Conservation (phyloP, 2,113 vertebrate genomes). For the Coptodon bakossiorum region DNA sequence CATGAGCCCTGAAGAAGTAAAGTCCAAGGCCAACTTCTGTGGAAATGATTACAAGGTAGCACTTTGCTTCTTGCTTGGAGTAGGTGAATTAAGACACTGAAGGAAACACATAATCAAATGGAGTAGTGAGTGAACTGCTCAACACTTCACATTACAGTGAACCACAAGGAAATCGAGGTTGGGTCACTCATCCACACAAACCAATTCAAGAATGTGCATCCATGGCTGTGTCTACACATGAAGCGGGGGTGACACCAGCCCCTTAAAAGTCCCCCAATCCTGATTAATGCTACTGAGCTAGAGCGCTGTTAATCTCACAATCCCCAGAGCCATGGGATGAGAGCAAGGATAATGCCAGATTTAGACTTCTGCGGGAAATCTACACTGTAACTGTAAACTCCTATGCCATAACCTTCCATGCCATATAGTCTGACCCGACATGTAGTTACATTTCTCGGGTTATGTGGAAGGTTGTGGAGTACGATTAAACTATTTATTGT, state of each 20-base stretch:
- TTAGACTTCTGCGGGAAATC: background rate
- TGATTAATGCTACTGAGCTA: background rate
- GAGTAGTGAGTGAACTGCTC: background rate
- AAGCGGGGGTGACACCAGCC: background rate
- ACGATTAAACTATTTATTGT: background rate
- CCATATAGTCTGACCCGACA: background rate
- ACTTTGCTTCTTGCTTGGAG: background rate
- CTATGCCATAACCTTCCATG: background rate
- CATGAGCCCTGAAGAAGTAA: background rate
- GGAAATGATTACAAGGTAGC: background rate
- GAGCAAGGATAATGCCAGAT: background rate
- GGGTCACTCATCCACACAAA: background rate
- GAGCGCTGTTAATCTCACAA: background rate
- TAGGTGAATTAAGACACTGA: background rate
- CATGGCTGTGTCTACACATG: background rate
- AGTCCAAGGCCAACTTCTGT: background rate
- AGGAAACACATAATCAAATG: background rate
- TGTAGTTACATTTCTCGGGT: background rate
- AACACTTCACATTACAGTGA: background rate
- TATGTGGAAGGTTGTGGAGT: background rate
- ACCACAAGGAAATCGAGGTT: background rate
- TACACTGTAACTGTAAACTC: background rate
- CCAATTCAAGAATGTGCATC: background rate
- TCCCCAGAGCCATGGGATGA: background rate
- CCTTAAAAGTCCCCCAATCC: background rate